Evolutionary conservation across 1,140 invertebrate genomes (phyloP).

Genomic region (Trialeurodes vaporariorum): DNA sequence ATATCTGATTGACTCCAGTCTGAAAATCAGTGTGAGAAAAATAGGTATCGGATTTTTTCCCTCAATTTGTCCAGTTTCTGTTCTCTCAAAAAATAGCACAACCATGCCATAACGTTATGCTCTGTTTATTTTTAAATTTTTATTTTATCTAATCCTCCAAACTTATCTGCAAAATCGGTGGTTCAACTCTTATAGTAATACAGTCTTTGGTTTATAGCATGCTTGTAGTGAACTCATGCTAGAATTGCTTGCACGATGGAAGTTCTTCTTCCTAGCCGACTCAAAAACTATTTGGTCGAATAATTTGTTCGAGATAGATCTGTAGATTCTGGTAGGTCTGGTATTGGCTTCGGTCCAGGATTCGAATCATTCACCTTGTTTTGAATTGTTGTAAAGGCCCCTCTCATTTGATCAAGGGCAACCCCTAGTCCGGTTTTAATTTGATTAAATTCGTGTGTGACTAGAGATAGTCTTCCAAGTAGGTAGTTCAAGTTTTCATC

Average conservation of each 20-base stretch:
- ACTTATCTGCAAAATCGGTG: background rate
- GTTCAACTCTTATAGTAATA: background rate
- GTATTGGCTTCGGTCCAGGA: slow-evolving; percentile 26
- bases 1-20: too few species aligned
- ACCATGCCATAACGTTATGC: too few species aligned
- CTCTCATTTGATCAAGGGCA: slow-evolving; percentile 56
- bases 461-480: slow-evolving; percentile 61
- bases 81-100: too few species aligned
- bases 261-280: background rate
- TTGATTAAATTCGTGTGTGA: slow-evolving; percentile 75
- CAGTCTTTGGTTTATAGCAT: background rate
- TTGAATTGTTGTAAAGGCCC: slow-evolving; percentile 42
- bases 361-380: slow-evolving; percentile 34
- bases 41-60: too few species aligned
- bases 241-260: background rate
- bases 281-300: background rate
- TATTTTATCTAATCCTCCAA: slow-evolving; percentile 7
- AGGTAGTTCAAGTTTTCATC: slow-evolving; percentile 76
- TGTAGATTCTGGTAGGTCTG: slow-evolving; percentile 17
- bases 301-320: background rate
- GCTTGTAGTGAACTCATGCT: background rate
- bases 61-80: too few species aligned
- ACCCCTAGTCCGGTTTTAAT: slow-evolving; percentile 61
- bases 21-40: too few species aligned
- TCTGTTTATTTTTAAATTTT: too few species aligned